Evolutionary conservation across 2,888 invertebrate genomes (phyloP).

Genomic region (Calameuta pallipes): DNA sequence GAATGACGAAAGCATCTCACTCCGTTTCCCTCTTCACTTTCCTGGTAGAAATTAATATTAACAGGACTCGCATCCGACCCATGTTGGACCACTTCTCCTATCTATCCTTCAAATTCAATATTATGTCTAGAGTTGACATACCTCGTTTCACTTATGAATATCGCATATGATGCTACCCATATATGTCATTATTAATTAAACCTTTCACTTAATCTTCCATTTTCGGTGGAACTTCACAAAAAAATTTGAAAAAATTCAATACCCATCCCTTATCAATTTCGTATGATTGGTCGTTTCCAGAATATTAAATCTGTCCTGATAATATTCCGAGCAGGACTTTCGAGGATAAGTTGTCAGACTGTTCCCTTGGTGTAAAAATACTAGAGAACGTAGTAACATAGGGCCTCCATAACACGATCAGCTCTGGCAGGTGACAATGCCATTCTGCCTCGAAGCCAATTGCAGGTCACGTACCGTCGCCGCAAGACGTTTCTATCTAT

Average conservation of each 20-base stretch:
- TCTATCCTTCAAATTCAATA: neutral
- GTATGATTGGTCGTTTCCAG: neutral
- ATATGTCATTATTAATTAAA: neutral
- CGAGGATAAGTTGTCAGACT: neutral
- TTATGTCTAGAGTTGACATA: neutral
- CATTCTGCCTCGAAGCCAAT: constrained; percentile 44
- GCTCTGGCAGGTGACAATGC: constrained; percentile 40
- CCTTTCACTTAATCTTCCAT: neutral
- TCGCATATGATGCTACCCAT: neutral
- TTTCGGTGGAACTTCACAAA: neutral
- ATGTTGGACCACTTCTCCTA: neutral
- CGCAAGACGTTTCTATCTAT: constrained; percentile 7
- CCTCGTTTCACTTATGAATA: neutral
- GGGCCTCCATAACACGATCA: constrained; percentile 40
- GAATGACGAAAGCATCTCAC: constrained; percentile 35
- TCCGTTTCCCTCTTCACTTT: neutral
- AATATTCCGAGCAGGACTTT: neutral
- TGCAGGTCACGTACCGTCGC: constrained; percentile 48
- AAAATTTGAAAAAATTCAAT: neutral
- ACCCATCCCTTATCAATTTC: neutral
- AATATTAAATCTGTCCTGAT: neutral
- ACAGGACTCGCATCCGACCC: neutral
- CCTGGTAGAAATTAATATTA: constrained; percentile 3
- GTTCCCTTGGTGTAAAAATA: neutral
- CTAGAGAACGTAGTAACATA: neutral